A percentile compares a stretch with the other conserved stretches of the same genome.
Conservation (phyloP, 2,888 invertebrate genomes). For the Prostheceraeus crozeri region DNA sequence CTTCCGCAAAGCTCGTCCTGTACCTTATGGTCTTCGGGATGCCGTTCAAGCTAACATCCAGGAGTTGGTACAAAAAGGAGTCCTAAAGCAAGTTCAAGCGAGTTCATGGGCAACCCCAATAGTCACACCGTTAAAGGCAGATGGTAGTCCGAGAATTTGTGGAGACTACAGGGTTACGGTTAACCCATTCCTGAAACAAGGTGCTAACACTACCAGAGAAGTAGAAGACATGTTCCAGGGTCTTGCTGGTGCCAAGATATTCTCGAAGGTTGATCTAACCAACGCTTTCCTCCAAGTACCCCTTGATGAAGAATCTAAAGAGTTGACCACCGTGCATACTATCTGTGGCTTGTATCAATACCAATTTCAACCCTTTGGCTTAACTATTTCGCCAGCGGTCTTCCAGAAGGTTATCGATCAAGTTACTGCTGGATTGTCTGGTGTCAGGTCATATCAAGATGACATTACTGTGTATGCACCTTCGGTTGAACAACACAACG, state of each 20-base stretch:
- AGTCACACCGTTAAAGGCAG: conserved; percentile 2
- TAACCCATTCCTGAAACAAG: conserved; percentile 22
- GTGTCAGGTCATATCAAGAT: conserved; percentile 10
- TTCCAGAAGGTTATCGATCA: background rate
- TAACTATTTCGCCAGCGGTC: background rate
- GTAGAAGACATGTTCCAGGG: conserved; percentile 25
- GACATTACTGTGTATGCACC: conserved; percentile 12
- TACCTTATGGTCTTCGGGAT: conserved; percentile 6
- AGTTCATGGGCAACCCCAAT: conserved; percentile 16
- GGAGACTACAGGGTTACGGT: conserved; percentile 19
- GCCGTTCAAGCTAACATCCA: conserved; percentile 4
- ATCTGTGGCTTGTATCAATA: no score
- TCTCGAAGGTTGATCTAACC: conserved; percentile 17
- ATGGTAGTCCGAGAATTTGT: conserved; percentile 4
- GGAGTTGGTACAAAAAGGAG: background rate
- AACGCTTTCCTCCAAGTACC: conserved; percentile 1
- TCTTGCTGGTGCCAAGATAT: background rate
- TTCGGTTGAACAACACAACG: background rate
- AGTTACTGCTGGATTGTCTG: background rate
- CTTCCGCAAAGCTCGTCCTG: background rate
- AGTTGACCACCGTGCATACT: background rate
- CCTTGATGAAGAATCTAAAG: background rate
- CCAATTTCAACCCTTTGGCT: no score
- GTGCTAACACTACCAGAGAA: background rate
- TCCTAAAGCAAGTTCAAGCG: conserved; percentile 5